These are phyloP conservation scores for Drosophila borborema DNA, from an alignment of 2,888 invertebrate species.

Conservation along the genomic window DNA sequence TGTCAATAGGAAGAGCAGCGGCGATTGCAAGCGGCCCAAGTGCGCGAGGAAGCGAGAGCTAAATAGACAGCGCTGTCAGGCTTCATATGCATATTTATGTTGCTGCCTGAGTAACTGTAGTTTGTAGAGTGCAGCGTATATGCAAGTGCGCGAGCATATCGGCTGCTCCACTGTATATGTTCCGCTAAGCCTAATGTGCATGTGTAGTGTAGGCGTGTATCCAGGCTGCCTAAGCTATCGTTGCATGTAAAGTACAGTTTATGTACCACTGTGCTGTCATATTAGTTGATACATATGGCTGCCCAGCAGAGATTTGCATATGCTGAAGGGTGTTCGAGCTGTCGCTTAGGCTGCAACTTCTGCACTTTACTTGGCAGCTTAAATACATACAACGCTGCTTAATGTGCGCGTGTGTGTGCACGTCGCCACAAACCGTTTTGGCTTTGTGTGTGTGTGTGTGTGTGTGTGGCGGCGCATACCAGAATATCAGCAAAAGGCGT, in stretches of 20 bases:
- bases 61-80: not conserved
- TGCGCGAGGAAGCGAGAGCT: not conserved
- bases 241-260: not conserved
- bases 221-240: not conserved
- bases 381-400: constrained; percentile 2
- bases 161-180: not conserved
- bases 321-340: constrained; percentile 2
- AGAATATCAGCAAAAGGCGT: not conserved
- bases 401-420: not conserved
- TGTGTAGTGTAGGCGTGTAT: not conserved
- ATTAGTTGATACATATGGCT: not conserved
- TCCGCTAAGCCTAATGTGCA: too few species aligned
- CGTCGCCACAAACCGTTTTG: constrained; percentile 7
- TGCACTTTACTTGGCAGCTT: constrained; percentile 5
- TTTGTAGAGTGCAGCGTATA: not conserved
- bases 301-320: not conserved
- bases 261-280: not conserved
- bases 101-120: constrained; percentile 8
- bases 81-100: constrained; percentile 25
- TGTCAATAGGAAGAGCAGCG: not conserved
- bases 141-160: constrained; percentile 6
- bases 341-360: not conserved
- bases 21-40: too few species aligned
- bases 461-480: not conserved
- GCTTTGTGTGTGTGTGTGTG: not conserved